Evolutionary conservation across 2,888 invertebrate genomes (phyloP).

Genomic region (Parapristionchus giblindavisi): DNA sequence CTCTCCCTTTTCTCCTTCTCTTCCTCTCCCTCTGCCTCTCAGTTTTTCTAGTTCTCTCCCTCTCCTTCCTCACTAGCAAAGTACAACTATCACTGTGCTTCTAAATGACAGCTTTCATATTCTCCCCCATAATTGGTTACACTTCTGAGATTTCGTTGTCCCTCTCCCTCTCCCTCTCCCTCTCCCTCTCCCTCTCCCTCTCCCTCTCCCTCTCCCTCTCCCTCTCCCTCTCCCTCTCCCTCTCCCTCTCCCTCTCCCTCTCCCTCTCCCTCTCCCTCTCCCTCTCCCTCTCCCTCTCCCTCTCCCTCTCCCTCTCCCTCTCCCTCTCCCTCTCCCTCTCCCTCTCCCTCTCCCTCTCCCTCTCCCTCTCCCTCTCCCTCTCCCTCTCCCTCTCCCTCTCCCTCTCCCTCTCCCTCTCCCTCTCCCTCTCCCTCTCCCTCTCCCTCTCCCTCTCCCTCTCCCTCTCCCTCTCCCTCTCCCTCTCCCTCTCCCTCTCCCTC

Average conservation of each 20-base stretch:
- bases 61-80: too few species aligned
- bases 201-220: conserved; percentile 5
- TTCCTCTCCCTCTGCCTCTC: too few species aligned
- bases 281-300: conserved; percentile 5
- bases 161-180: conserved; percentile 5
- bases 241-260: conserved; percentile 5
- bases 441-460: not conserved
- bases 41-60: too few species aligned
- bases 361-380: conserved; percentile 5
- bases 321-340: conserved; percentile 5
- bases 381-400: too few species aligned
- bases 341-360: conserved; percentile 5
- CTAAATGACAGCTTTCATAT: too few species aligned
- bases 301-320: conserved; percentile 5
- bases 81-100: too few species aligned
- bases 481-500: not conserved
- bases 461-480: not conserved
- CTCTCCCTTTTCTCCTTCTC: too few species aligned
- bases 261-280: conserved; percentile 5
- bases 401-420: conserved; percentile 4
- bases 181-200: conserved; percentile 5
- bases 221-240: conserved; percentile 5
- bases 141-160: too few species aligned
- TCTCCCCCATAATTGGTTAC: too few species aligned
- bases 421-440: not conserved